Conservation (phyloP, 2,888 invertebrate species). For the Iphiclides podalirius region DNA sequence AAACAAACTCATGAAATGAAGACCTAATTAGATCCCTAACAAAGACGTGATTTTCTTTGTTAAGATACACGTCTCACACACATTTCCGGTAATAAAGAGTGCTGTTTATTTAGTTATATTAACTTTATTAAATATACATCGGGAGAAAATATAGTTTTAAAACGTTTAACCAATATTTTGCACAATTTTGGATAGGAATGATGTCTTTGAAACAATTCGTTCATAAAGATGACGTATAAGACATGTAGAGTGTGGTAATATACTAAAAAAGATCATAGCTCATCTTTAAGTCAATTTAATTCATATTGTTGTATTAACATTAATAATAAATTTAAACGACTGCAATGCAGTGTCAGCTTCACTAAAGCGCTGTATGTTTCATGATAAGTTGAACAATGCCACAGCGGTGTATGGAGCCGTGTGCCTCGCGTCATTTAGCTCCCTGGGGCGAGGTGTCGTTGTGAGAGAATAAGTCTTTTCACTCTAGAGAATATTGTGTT, state of each 20-base stretch:
- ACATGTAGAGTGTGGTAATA: too few species aligned
- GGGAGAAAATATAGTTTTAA: too few species aligned
- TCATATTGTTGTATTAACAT: too few species aligned
- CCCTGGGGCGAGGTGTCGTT: not conserved
- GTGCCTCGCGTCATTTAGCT: not conserved
- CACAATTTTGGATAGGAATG: too few species aligned
- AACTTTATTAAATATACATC: not conserved
- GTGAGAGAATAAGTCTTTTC: constrained; percentile 1
- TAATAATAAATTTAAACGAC: too few species aligned
- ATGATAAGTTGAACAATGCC: constrained; percentile 4
- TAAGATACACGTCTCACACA: not conserved
- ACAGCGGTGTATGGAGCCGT: not conserved
- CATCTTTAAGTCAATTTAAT: too few species aligned
- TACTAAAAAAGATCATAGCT: too few species aligned
- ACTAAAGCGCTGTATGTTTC: not conserved
- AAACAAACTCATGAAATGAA: constrained; percentile 6
- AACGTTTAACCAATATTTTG: too few species aligned
- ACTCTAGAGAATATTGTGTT: not conserved
- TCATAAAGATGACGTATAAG: too few species aligned
- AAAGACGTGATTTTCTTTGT: constrained; percentile 17
- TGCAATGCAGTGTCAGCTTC: not conserved
- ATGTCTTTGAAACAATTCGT: too few species aligned
- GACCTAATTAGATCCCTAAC: constrained; percentile 11
- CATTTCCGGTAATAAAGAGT: not conserved
- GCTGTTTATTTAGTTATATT: not conserved